phyloP scores from a whole-genome alignment of 2,888 invertebrate genomes.

The Tachina fera region DNA sequence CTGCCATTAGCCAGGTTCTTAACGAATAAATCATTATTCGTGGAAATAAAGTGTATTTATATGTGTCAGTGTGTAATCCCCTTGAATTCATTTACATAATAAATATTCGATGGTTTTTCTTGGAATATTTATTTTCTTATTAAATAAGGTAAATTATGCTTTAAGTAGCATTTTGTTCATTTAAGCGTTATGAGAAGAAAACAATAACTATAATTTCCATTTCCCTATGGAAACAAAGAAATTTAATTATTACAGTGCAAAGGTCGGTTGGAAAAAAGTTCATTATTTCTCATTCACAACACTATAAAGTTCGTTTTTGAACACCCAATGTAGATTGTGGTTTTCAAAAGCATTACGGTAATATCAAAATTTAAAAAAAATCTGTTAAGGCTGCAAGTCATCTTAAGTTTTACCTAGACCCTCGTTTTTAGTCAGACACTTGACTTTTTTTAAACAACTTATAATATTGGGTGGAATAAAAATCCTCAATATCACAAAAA shows the following conservation, averaged over 20 bases:
- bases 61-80: not conserved
- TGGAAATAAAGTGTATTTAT: not conserved
- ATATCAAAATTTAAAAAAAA: too few species aligned
- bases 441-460: too few species aligned
- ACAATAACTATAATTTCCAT: slow-evolving; percentile 22
- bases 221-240: not conserved
- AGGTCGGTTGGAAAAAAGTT: slow-evolving; percentile 5
- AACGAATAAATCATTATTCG: slow-evolving; percentile 3
- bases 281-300: not conserved
- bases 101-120: slow-evolving; percentile 51
- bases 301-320: too few species aligned
- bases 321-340: too few species aligned
- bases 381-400: too few species aligned
- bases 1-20: not conserved
- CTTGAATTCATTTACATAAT: slow-evolving; percentile 67
- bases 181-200: slow-evolving; percentile 35
- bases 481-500: too few species aligned
- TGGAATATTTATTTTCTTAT: slow-evolving; percentile 58
- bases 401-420: too few species aligned
- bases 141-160: slow-evolving; percentile 34
- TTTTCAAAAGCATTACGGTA: too few species aligned
- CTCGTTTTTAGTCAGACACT: too few species aligned
- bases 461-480: too few species aligned
- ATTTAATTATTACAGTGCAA: not conserved
- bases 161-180: slow-evolving; percentile 15